phyloP scores from a whole-genome alignment of 1,140 invertebrate species.

The Bilobella aurantiaca region DNA sequence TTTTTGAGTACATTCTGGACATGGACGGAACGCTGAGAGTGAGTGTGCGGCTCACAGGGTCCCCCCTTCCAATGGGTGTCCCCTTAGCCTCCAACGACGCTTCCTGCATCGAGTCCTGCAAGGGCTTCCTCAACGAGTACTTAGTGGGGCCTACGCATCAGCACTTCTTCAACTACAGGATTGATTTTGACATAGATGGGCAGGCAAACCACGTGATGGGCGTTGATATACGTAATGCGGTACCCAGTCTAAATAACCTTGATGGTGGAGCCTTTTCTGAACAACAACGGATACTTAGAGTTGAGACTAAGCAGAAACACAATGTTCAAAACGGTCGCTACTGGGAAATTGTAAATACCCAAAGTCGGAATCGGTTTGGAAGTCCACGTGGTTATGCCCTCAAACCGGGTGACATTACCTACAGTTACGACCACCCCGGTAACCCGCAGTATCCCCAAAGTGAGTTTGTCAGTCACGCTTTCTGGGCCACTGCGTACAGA shows the following conservation, averaged over 20 bases:
- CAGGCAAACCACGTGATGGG: neutral
- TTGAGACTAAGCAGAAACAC: neutral
- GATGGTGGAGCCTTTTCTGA: neutral
- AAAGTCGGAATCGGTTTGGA: neutral
- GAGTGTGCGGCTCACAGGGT: neutral
- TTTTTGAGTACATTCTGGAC: neutral
- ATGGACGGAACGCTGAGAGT: conserved; percentile 1
- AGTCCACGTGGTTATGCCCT: conserved; percentile 1
- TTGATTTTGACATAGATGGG: conserved; percentile 7
- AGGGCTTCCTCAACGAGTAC: neutral
- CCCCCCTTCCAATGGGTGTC: neutral
- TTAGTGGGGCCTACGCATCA: neutral
- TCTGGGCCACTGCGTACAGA: conserved; percentile 2
- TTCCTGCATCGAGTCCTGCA: neutral
- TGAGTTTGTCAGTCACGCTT: neutral
- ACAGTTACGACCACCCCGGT: neutral
- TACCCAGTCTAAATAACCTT: neutral
- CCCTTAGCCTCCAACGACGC: neutral
- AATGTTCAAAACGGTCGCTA: neutral
- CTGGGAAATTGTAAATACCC: neutral
- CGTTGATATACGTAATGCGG: neutral
- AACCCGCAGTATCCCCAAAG: neutral
- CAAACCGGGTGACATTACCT: neutral
- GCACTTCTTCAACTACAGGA: conserved; percentile 6
- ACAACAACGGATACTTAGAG: neutral